Evolutionary conservation across 2,797 vertebrate species (phyloP), one percentile per base, ranked within the genome.

Genomic region (Ctenopoma multispine): DNA sequence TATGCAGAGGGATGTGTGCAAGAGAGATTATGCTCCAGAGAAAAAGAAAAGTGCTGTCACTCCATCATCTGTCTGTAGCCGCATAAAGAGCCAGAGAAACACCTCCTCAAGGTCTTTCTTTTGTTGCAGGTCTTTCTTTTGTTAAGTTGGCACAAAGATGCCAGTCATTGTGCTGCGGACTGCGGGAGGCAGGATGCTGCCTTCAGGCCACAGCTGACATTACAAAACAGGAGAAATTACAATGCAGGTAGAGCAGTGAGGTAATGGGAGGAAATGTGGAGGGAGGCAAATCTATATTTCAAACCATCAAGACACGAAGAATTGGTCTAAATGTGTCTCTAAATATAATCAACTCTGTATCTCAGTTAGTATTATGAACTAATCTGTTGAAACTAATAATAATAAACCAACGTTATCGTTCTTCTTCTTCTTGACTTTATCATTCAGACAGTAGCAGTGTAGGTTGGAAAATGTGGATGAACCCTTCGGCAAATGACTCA

Each of bases 101-200:
- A 29, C 31, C 13, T 81, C 86, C 86, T 87, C 72, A 72, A 77
- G 87, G 84, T 84, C 74, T 64, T 60, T 50, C 75, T 69, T 83
- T 87, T 82, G 70, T 85, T 59, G 71, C 77, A 44, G 79, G 73
- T 48, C 69, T 50, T 40, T 53, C 82, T 81, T 84, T 91, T 89
- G 77, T 91, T 55, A 43, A 27, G 44, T 57, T 36, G 61, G 56
- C 63, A 84, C 79, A 89, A 86, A 81, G 82, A 82, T 67, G 74
- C 78, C 73, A 67, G 69, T 85, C 83, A 70, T 58, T 80, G 68
- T 29, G 24, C 77, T 67, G 75, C 3, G 23, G 60, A 44, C 56
- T 50, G 76, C 54, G 53, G 41, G 71, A 76, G 63, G 74, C 72
- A 8, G 60, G 43, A 67, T 60, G 47, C 12, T 49, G 63, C 73